Base-by-base conservation (phyloP, 2,888 invertebrate genomes). In the Clanis bilineata region DNA sequence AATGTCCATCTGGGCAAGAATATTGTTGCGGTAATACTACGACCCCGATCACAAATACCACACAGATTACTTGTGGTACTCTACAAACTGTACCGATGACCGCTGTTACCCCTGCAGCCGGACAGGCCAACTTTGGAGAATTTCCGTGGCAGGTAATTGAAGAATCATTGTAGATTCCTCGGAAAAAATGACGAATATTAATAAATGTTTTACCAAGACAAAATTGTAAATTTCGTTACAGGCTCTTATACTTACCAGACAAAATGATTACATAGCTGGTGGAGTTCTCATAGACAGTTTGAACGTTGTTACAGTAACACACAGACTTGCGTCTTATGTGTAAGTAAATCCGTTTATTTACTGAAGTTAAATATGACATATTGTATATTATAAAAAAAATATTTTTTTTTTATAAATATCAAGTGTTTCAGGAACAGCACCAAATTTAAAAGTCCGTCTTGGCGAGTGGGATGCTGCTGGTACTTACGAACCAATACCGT, bases 391-490 rank as follows among this genome's bases (percentile, higher is more conserved):
- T 41, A 7, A 6, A 15, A 2, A 22, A 41, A 41, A 25, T 5
- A n/a, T 5, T 9, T 28, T 23, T 21, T 7, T 36, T 10, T 23
- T 43, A 12, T 22, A 36, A 28, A 28, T 43, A 43, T 22, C 56
- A 18, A 92, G 91, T 63, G 86, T 89, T 79, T 79, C 90, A 80
- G 90, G 88, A 22, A 86, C 90, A 28, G 88, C 86, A 15, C 90
- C 91, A 0, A 92, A 92, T 12, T 89, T 95, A 21, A 95, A 95
- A 80, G 93, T 96, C 0, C 93, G 96, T 28, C 82, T 96, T 1
- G 96, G 96, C 0, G 96, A 96, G 77, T 96, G 96, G 96, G 94
- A 96, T 78, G 95, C 95, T 0, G 93, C 93, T 23, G 93, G 90
- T 5, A 93, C 93, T 1, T 91, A 85, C 39, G 96, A 96, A 68